Evolutionary conservation across 2,113 vertebrate genomes (phyloP).

Genomic region (Microcebus griseorufus): DNA sequence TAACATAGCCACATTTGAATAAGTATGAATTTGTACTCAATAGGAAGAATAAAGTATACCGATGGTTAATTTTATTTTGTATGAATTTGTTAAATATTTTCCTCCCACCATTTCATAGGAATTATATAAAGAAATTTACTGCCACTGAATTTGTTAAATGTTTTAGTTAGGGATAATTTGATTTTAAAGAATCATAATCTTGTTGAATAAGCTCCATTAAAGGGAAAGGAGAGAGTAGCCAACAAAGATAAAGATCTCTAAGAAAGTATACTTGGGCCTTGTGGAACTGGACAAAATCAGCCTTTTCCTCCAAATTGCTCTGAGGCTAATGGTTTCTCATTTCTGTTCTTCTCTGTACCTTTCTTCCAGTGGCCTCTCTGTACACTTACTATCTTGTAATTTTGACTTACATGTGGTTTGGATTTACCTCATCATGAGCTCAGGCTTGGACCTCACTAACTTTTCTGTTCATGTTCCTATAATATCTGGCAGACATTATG

Average conservation of each 20-base stretch:
- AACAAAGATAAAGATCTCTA: background rate
- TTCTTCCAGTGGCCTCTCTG: background rate
- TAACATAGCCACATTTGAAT: background rate
- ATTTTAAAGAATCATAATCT: background rate
- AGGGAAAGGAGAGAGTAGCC: background rate
- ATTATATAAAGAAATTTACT: constrained; percentile 37
- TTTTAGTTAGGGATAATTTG: constrained; percentile 15
- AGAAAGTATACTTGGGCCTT: background rate
- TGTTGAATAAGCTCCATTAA: background rate
- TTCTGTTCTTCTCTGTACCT: too few species aligned
- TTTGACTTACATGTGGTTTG: background rate
- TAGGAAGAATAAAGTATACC: background rate
- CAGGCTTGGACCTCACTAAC: background rate
- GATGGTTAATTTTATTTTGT: constrained; percentile 19
- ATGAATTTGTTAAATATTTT: constrained; percentile 39
- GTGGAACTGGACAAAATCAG: background rate
- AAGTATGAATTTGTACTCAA: background rate
- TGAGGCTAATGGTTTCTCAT: background rate
- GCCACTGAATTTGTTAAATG: background rate
- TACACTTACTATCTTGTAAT: background rate
- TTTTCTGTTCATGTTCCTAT: background rate
- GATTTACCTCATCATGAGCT: background rate
- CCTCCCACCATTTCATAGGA: background rate
- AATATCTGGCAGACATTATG: too few species aligned
- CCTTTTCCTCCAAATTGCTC: background rate